Conservation (phyloP, 2,797 vertebrate species). For the Poecilia wingei region DNA sequence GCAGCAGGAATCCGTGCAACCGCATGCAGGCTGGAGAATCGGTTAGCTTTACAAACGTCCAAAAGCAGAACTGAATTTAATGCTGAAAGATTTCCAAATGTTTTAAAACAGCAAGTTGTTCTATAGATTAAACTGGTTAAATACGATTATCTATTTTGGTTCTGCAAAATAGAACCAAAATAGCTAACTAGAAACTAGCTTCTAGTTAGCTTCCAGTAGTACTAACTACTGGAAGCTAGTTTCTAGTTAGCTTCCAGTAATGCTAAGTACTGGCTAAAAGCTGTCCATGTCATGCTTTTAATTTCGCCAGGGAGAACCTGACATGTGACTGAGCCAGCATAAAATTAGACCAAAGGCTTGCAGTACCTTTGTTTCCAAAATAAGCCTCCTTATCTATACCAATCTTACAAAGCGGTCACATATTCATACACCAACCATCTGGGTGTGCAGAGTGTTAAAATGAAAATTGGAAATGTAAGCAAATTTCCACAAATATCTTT, state of each 20-base stretch:
- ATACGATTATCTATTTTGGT: neutral
- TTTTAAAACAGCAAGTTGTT: neutral
- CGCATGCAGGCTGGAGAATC: neutral
- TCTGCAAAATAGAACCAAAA: slow-evolving; percentile 25
- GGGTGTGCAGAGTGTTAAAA: neutral
- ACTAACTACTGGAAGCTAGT: too few species aligned
- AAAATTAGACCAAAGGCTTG: slow-evolving; percentile 36
- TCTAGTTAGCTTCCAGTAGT: too few species aligned
- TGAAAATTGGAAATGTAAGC: neutral
- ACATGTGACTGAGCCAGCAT: neutral
- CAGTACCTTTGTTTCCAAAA: slow-evolving; percentile 23
- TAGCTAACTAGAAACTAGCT: too few species aligned
- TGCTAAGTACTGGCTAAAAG: too few species aligned
- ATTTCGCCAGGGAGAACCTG: neutral
- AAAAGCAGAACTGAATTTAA: neutral
- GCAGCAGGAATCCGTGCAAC: slow-evolving; percentile 3
- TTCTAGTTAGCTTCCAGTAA: too few species aligned
- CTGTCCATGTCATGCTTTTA: neutral
- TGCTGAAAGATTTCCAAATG: neutral
- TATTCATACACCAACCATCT: neutral
- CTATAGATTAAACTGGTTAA: neutral
- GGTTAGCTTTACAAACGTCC: neutral
- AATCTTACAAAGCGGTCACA: neutral
- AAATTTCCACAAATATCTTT: neutral
- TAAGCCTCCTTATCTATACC: neutral